phyloP scores from a whole-genome alignment of 2,888 invertebrate genomes.

The Hololepta plana region DNA sequence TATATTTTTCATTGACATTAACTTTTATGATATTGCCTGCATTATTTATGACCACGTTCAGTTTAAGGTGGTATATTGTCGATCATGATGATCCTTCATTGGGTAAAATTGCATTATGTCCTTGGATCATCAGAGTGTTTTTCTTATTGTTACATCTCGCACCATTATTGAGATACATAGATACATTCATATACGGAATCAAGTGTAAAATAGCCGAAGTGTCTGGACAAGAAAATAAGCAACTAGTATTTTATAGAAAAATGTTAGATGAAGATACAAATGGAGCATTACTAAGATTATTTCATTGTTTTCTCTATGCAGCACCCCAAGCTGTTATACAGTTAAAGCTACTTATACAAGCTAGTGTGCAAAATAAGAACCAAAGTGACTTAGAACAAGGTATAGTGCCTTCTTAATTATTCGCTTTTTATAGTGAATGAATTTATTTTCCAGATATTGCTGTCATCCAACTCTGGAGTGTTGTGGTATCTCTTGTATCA shows the following conservation, averaged over 20 bases:
- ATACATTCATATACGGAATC: conserved; percentile 26
- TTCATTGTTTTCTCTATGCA: conserved; percentile 28
- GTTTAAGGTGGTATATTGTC: conserved; percentile 31
- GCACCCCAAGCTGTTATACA: conserved; percentile 29
- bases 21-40: conserved; percentile 31
- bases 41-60: conserved; percentile 31
- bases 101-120: conserved; percentile 23
- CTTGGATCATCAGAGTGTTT: conserved; percentile 27
- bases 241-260: conserved; percentile 21
- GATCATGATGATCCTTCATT: conserved; percentile 28
- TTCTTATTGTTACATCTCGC: conserved; percentile 29
- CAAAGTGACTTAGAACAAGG: no score
- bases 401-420: no score
- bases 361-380: no score
- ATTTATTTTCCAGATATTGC: conserved; percentile 20
- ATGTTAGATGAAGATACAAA: conserved; percentile 31
- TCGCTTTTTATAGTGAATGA: no score
- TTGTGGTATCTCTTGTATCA: conserved; percentile 34
- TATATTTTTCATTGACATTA: conserved; percentile 32
- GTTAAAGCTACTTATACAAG: conserved; percentile 24
- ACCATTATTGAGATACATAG: conserved; percentile 29
- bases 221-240: conserved; percentile 18
- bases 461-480: conserved; percentile 30
- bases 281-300: conserved; percentile 25
- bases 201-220: conserved; percentile 22